Conservation (phyloP, 2,797 vertebrate species). For the Danionella dracula region DNA sequence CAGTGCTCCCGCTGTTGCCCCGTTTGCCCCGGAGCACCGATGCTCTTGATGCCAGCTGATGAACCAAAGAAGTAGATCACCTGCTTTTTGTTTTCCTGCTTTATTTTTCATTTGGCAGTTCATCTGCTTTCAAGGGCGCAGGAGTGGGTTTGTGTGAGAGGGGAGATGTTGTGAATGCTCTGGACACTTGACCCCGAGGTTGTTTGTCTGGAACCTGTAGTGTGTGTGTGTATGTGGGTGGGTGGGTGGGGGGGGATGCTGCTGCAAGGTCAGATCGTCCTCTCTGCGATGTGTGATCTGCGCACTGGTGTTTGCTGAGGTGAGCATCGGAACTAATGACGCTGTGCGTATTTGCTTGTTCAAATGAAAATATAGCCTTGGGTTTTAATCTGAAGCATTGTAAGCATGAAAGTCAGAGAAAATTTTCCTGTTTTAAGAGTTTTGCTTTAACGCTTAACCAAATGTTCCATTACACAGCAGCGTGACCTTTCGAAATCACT, state of each 20-base stretch:
- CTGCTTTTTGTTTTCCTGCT: constrained; percentile 31
- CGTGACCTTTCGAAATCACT: no score
- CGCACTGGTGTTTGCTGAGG: not conserved
- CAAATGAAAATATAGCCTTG: not conserved
- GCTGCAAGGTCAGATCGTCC: constrained; percentile 29
- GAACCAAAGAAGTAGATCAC: constrained; percentile 30
- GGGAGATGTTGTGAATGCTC: constrained; percentile 29
- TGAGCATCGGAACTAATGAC: not conserved
- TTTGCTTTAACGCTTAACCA: not conserved
- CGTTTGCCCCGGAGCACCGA: constrained; percentile 8
- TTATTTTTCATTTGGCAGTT: constrained; percentile 26
- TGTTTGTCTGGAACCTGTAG: constrained; percentile 12
- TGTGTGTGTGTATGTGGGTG: no score
- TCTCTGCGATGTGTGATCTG: constrained; percentile 19
- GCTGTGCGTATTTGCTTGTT: not conserved
- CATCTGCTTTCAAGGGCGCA: constrained; percentile 23
- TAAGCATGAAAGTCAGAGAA: no score
- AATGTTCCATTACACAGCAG: no score
- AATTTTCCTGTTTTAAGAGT: not conserved
- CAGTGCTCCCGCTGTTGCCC: not conserved
- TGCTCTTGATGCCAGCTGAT: constrained; percentile 29
- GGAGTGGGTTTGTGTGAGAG: not conserved
- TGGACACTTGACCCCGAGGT: constrained; percentile 40
- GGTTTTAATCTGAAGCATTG: no score
- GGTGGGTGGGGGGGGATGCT: no score